phyloP scores from a whole-genome alignment of 2,888 invertebrate genomes.

The Apamea monoglypha region DNA sequence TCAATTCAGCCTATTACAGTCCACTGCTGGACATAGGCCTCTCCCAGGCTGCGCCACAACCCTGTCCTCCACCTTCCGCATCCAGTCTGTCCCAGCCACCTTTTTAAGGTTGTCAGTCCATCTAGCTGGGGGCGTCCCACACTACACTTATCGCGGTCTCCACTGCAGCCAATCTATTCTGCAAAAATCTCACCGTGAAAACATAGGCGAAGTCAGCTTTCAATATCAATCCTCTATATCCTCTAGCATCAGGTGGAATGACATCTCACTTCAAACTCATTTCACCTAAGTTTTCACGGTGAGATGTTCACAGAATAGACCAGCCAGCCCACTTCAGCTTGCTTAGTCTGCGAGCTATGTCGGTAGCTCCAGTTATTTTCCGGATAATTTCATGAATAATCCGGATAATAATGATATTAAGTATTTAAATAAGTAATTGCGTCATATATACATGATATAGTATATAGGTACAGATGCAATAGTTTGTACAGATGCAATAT shows the following conservation, averaged over 20 bases:
- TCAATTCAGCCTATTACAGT: not conserved
- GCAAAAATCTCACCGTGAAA: too few relatives aligned
- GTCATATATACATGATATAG: not conserved
- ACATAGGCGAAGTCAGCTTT: too few relatives aligned
- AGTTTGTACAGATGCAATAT: constrained; percentile 7
- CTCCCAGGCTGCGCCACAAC: not conserved
- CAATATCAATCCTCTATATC: too few relatives aligned
- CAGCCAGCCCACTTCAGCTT: not conserved
- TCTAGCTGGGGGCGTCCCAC: not conserved
- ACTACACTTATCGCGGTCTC: not conserved
- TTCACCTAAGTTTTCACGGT: too few relatives aligned
- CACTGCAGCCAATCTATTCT: not conserved
- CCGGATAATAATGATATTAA: not conserved
- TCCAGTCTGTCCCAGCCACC: not conserved
- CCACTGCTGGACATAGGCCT: not conserved
- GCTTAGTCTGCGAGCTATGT: not conserved
- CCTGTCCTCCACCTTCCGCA: not conserved
- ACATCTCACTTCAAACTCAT: too few relatives aligned
- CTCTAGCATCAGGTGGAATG: too few relatives aligned
- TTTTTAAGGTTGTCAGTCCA: not conserved
- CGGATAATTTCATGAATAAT: not conserved
- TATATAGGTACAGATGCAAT: too few relatives aligned
- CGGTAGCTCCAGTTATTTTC: too few relatives aligned
- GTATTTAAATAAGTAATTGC: not conserved
- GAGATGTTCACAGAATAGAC: too few relatives aligned